A percentile compares a stretch with the other conserved stretches of the same genome.
phyloP scores from a whole-genome alignment of 1,140 invertebrate genomes.

The Battus philenor region DNA sequence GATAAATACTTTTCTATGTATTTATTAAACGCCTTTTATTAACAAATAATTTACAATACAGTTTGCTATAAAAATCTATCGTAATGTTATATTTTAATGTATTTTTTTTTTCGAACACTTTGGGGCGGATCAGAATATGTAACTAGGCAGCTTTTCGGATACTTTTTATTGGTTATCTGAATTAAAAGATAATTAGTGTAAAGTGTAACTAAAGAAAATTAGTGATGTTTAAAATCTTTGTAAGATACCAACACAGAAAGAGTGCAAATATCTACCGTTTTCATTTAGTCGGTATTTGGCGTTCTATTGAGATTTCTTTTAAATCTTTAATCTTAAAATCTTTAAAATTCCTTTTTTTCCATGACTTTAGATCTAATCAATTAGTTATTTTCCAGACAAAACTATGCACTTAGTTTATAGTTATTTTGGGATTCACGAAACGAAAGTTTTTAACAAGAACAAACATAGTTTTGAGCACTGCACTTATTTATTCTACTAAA shows the following conservation, averaged over 20 bases:
- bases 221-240: conserved; percentile 6
- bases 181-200: conserved; percentile 8
- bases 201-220: conserved; percentile 8
- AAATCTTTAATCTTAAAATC: conserved; percentile 1
- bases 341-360: conserved; percentile 9
- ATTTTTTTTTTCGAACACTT: too few relatives aligned
- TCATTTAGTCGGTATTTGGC: background rate
- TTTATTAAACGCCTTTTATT: conserved; percentile 9
- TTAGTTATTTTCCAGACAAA: too few relatives aligned
- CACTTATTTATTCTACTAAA: conserved; percentile 61
- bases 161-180: conserved; percentile 9
- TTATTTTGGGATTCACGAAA: too few relatives aligned
- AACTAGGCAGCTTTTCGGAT: too few relatives aligned
- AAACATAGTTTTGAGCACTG: conserved; percentile 1
- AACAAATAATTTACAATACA: conserved; percentile 4
- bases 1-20: conserved; percentile 5
- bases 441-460: too few relatives aligned
- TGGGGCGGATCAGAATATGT: too few relatives aligned
- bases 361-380: too few relatives aligned
- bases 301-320: conserved; percentile 1
- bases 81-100: conserved; percentile 11
- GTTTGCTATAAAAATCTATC: conserved; percentile 3
- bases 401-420: too few relatives aligned
- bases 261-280: conserved; percentile 12
- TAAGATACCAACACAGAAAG: conserved; percentile 9